Evolutionary conservation across 2,113 vertebrate species (phyloP), one percentile per base, ranked within the genome.

Genomic region (Poeciliopsis occidentalis): DNA sequence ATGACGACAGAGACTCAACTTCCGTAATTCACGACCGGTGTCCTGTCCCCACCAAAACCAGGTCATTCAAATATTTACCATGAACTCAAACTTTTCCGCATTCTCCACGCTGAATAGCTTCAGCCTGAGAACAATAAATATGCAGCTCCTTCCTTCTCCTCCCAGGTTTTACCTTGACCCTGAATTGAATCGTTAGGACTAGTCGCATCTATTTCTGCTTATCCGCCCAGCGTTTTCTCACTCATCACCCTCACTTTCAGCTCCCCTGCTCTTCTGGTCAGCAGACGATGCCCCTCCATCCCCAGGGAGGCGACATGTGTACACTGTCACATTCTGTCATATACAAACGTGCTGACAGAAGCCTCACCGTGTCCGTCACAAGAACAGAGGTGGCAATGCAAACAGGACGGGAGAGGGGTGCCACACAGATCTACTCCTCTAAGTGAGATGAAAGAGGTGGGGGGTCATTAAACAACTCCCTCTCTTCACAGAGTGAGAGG

Each of bases 301-400:
- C 86, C 85, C 78, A n/a, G 72, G 83, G 86, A 88, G 87, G 69
- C 1, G 64, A 87, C 89, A 90, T 93, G 91, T 90, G 85, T 88
- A 88, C 79, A 75, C 81, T 86, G 92, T 91, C 90, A 90, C 81
- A 81, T 79, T 80, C 75, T 67, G 83, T 88, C 81, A 87, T 54
- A 82, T 89, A 91, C 84, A 71, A 76, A 81, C 54, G 3, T 15
- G 63, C 75, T 85, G 89, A 88, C 88, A 89, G 86, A 78, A 75
- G 82, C 82, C 63, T 75, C 71, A n/a, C 73, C 44, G 39, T 73
- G 85, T 92, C 92, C 82, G 67, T 90, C 91, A 89, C 71, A 67
- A 64, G 85, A 83, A 92, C 81, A 73, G 91, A 87, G 86, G 87
- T 78, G 86, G 86, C 85, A 81, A 89, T 65, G 69, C 85, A 85